A percentile compares a stretch with the other conserved stretches of the same genome.
phyloP scores from a whole-genome alignment of 2,888 invertebrate genomes.

The Lochmaea crataegi region DNA sequence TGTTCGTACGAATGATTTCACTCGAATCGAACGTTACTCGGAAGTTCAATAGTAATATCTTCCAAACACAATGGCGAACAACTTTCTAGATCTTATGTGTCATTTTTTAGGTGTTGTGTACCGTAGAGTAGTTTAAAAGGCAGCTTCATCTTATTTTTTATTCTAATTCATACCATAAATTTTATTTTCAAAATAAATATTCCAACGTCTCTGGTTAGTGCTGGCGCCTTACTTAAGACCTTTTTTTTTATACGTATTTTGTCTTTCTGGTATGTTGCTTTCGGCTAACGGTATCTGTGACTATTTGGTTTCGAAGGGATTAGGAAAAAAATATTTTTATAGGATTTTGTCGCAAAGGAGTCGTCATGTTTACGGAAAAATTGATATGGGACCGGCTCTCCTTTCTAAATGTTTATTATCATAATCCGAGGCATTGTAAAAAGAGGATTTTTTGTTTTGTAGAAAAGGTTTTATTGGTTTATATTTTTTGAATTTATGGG shows the following conservation, averaged over 20 bases:
- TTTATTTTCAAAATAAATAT: slow-evolving; percentile 13
- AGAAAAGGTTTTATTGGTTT: slow-evolving; percentile 20
- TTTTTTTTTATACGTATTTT: neutral
- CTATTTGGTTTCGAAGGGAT: slow-evolving; percentile 33
- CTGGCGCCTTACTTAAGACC: slow-evolving; percentile 8
- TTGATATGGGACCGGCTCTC: slow-evolving; percentile 18
- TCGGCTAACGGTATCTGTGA: slow-evolving; percentile 28
- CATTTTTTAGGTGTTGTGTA: no score
- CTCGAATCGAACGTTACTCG: no score
- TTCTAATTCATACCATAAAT: no score
- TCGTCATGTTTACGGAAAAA: slow-evolving; percentile 24
- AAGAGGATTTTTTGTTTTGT: slow-evolving; percentile 21
- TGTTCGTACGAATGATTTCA: no score
- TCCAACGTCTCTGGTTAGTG: neutral
- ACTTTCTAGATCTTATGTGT: no score
- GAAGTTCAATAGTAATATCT: no score
- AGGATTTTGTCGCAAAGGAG: slow-evolving; percentile 22
- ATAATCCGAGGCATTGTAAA: slow-evolving; percentile 24
- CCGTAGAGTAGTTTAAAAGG: no score
- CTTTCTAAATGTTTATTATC: slow-evolving; percentile 27
- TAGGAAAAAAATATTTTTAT: slow-evolving; percentile 36
- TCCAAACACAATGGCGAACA: no score
- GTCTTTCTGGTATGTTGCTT: slow-evolving; percentile 8
- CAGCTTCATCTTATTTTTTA: no score
- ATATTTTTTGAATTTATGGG: neutral